Evolutionary conservation across 2,888 invertebrate genomes (phyloP), one percentile per base, ranked within the genome.

Genomic region (Gryllus longicercus): DNA sequence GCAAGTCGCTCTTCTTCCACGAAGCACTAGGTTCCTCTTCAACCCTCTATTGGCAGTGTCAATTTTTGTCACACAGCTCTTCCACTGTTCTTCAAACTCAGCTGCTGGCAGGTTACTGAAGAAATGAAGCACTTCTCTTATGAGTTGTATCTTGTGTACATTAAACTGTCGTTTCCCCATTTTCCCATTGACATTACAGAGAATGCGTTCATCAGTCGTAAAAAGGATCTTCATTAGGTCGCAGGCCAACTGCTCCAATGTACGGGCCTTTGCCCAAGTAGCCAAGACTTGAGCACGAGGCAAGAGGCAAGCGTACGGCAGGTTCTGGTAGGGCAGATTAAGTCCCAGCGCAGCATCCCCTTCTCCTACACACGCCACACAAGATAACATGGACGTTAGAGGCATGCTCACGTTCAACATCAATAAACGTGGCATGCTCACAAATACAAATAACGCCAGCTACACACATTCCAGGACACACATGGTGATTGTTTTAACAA

Each of bases 81-180:
- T 88, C 88, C 88, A 88, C 79, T 86, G 86, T 80, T 88, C 87
- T 83, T 88, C 88, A 86, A 88, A 88, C 78, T 87, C 87, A 76
- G 85, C 86, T 10, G 87, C 85, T 80, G 86, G 84, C 74, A 87
- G 86, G 63, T 86, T 86, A 83, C 87, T 87, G 83, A 87, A 87
- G 83, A 87, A 87, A 80, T 87, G 84, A 51, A 88, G 84, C 25
- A 87, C 87, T 83, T 88, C 88, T 79, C 87, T 84, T 77, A 88
- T 87, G 76, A 88, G 84, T 77, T 87, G 87, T 82, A 88, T 87
- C 83, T 88, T 88, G 83, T 87, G 86, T 80, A 87, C 86, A 83
- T 88, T 87, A 83, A 88, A 88, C 83, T 88, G 87, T 80, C 87
- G 87, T 82, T 88, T 88, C 78, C 88, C 88, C 88, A 88, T 87